Percentiles rank a stretch among this genome's conserved stretches.
These are phyloP conservation scores for Cheilinus undulatus DNA, from an alignment of 2,113 vertebrate species.

Conservation along the genomic window DNA sequence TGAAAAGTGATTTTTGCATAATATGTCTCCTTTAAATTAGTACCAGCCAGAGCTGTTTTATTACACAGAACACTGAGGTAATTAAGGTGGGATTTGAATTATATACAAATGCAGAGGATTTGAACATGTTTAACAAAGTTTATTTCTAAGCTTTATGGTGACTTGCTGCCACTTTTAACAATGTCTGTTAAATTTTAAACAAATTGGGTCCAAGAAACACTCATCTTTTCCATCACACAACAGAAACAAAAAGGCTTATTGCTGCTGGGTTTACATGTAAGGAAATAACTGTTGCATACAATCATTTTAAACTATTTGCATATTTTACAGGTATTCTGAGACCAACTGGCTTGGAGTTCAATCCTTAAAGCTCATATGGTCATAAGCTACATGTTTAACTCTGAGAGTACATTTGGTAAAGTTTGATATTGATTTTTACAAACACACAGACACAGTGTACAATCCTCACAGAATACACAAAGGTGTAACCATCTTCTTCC, in stretches of 20 bases:
- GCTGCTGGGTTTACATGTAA: slow-evolving; percentile 20
- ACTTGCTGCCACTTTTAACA: slow-evolving; percentile 5
- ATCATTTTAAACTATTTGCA: slow-evolving; percentile 39
- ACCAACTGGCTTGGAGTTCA: slow-evolving; percentile 3
- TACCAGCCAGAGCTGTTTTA: too few relatives aligned
- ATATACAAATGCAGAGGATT: neutral
- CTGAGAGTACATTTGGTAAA: neutral
- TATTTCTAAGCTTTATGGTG: neutral
- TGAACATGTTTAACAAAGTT: neutral
- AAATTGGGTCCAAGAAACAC: neutral
- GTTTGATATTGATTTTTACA: slow-evolving; percentile 8
- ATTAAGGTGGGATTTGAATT: too few relatives aligned
- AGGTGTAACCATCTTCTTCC: neutral
- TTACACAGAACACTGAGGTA: too few relatives aligned
- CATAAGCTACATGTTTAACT: slow-evolving; percentile 1
- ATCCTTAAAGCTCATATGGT: neutral
- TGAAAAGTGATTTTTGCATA: too few relatives aligned
- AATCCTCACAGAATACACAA: slow-evolving; percentile 17
- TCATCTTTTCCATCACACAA: slow-evolving; percentile 16
- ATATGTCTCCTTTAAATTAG: too few relatives aligned
- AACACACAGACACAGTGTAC: slow-evolving; percentile 12
- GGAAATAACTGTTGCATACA: neutral
- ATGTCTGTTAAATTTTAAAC: slow-evolving; percentile 8
- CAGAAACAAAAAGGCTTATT: slow-evolving; percentile 1
- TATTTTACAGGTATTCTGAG: slow-evolving; percentile 31